Conservation (phyloP, 2,888 invertebrate species). For the Dione juno region DNA sequence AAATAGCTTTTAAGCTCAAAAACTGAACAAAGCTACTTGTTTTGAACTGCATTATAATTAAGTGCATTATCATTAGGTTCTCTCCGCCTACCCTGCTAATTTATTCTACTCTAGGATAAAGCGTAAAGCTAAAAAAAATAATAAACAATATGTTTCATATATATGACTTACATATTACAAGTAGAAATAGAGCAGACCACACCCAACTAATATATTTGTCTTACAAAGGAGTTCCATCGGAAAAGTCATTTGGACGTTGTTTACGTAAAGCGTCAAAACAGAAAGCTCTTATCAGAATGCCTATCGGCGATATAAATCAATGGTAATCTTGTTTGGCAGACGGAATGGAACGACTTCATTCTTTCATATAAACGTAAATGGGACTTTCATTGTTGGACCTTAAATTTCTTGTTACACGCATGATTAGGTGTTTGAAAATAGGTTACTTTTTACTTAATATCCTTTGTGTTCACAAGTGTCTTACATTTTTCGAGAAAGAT, state of each 20-base stretch:
- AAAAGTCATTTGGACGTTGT: slow-evolving; percentile 61
- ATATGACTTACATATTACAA: not conserved
- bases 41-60: too few species aligned
- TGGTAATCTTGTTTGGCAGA: slow-evolving; percentile 37
- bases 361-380: slow-evolving; percentile 22
- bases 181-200: slow-evolving; percentile 6
- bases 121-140: not conserved
- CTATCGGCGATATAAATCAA: slow-evolving; percentile 58
- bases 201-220: slow-evolving; percentile 37
- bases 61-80: not conserved
- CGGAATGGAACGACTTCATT: slow-evolving; percentile 26
- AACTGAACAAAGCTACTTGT: too few species aligned
- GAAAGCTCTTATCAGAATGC: slow-evolving; percentile 63
- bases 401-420: not conserved
- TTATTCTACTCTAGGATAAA: too few species aligned
- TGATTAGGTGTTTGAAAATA: not conserved
- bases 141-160: not conserved
- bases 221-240: slow-evolving; percentile 41
- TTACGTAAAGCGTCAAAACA: slow-evolving; percentile 53
- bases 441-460: not conserved
- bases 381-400: slow-evolving; percentile 3
- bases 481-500: too few species aligned
- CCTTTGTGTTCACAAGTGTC: not conserved
- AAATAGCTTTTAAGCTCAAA: too few species aligned
- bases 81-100: not conserved